Percentiles rank a stretch among this genome's conserved stretches.
Evolutionary conservation across 2,113 vertebrate genomes (phyloP).

Genomic region (Alligator mississippiensis): DNA sequence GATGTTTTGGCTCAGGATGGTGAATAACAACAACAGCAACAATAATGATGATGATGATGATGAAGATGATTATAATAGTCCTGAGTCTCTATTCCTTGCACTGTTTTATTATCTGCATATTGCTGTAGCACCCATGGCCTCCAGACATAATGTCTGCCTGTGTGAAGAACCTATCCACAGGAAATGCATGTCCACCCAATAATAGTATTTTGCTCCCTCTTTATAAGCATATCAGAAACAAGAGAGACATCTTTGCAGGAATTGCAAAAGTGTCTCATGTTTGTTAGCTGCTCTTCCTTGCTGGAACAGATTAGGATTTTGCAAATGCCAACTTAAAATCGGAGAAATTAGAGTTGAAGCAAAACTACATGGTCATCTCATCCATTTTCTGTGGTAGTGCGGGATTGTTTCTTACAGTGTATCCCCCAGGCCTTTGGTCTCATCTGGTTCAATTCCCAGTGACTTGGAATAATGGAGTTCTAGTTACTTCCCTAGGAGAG

Average conservation of each 20-base stretch:
- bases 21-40: neutral
- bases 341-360: neutral
- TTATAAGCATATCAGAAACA: neutral
- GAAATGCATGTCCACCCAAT: neutral
- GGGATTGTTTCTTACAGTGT: neutral
- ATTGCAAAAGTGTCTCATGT: neutral
- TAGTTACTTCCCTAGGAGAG: neutral
- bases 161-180: neutral
- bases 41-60: too few relatives aligned
- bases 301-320: neutral
- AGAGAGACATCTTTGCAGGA: neutral
- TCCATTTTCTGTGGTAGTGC: accelerated
- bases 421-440: neutral
- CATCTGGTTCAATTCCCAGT: neutral
- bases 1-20: neutral
- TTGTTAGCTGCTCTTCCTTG: neutral
- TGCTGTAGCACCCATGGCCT: neutral
- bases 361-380: accelerated
- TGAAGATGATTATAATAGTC: neutral
- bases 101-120: neutral
- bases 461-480: neutral
- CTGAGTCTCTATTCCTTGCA: neutral
- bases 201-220: neutral
- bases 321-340: neutral
- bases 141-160: neutral